Percentiles rank a stretch among this genome's conserved stretches.
Evolutionary conservation across 2,888 invertebrate species (phyloP).

Genomic region (Drosophila robusta): DNA sequence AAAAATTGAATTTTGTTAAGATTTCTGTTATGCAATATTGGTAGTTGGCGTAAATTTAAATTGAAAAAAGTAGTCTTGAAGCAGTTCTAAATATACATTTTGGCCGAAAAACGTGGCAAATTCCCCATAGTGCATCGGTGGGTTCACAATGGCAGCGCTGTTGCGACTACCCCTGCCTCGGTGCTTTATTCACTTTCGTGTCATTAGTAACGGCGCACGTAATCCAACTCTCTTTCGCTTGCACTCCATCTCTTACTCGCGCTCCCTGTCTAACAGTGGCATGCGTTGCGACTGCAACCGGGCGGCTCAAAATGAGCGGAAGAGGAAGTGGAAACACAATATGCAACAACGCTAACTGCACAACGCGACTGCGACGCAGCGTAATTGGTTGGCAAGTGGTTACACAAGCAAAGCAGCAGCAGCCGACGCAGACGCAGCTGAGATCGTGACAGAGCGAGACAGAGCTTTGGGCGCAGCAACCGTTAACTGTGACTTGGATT

Average conservation of each 20-base stretch:
- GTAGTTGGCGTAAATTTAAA: too few species aligned
- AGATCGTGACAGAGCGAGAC: slow-evolving; percentile 53
- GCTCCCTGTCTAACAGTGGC: slow-evolving; percentile 31
- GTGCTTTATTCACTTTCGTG: slow-evolving; percentile 73
- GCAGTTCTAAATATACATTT: too few species aligned
- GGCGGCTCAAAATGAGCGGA: slow-evolving; percentile 63
- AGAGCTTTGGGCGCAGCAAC: slow-evolving; percentile 45
- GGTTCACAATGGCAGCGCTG: slow-evolving; percentile 35
- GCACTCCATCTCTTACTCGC: slow-evolving; percentile 12
- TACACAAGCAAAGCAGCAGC: slow-evolving; percentile 65
- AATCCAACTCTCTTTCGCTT: slow-evolving; percentile 54
- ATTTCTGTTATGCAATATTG: too few species aligned
- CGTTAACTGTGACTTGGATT: slow-evolving; percentile 38
- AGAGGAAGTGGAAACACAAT: slow-evolving; percentile 78
- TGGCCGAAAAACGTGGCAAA: too few species aligned
- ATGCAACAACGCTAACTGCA: slow-evolving; percentile 63
- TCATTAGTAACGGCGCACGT: slow-evolving; percentile 75
- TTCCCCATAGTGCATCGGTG: slow-evolving; percentile 29
- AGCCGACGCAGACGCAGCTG: slow-evolving; percentile 19
- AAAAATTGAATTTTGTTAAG: too few species aligned
- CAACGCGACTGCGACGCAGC: slow-evolving; percentile 57
- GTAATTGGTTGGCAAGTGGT: slow-evolving; percentile 71
- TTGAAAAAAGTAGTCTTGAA: too few species aligned
- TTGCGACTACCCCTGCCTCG: slow-evolving; percentile 18
- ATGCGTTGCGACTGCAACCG: slow-evolving; percentile 32